Base-by-base conservation (phyloP, 2,888 invertebrate species). In the Sepioteuthis lessoniana region DNA sequence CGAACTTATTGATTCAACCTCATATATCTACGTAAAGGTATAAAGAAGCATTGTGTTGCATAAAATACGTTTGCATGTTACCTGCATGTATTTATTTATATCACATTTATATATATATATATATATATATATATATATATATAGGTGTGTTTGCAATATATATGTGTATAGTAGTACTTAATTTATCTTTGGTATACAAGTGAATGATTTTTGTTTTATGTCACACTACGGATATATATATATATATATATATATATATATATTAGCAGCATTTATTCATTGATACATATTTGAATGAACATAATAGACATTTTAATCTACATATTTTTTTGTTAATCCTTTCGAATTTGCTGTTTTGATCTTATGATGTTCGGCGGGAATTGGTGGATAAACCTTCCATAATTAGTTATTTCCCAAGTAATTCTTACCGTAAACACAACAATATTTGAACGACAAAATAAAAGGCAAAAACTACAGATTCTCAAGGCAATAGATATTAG, bases 51-150 rank as follows among this genome's bases (percentile, higher is more conserved):
- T 76, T 10, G n/a, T 76, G 76, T 35, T 76, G 76, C 76, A 76
- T 76, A 76, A 76, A n/a, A 19, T 16, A n/a, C 76, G 19, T n/a
- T 31, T 76, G 31, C 31, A 76, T n/a, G 76, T 0, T 76, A n/a
- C 10, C 31, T 31, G n/a, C 76, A 76, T 76, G 31, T 3, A 0
- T 4, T n/a, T 60, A 21, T 60, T 90, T 13, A n/a, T 16, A 35
- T n/a, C 35, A 90, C 16, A 90, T 35, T 31, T 35, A 37, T 25
- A 90, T 35, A 90, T 38, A 90, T 35, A 90, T n/a, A 90, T 46
- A 91, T 37, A 91, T 21, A 38, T 37, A 91, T 90, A 90, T 90
- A 90, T 90, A 90, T 90, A 90, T 90, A 90, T 90, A 90, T 90
- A 10, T 90, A 35, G 37, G 38, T 91, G 37, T 91, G 28, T 90